These are phyloP conservation scores for Recurvirostra avosetta DNA, from an alignment of 2,113 vertebrate species.

Conservation along the genomic window DNA sequence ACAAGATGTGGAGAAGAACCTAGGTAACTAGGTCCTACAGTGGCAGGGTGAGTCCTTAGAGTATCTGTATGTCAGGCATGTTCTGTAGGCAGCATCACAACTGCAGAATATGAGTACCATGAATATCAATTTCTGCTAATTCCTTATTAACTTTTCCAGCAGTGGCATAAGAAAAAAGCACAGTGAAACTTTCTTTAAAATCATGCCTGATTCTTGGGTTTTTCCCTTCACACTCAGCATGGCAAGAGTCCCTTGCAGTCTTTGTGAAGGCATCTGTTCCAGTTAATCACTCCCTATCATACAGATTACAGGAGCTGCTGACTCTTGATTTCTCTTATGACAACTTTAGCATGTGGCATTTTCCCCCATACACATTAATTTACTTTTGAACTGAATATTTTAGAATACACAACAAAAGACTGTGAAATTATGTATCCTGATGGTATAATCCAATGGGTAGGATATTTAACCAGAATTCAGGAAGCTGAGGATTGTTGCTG, in stretches of 20 bases:
- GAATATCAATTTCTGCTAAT: neutral
- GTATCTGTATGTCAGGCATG: neutral
- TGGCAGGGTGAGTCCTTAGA: neutral
- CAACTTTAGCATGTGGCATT: neutral
- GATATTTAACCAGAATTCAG: neutral
- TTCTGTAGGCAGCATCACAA: neutral
- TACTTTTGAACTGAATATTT: neutral
- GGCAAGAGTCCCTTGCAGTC: neutral
- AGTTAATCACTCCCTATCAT: neutral
- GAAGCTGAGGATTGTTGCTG: neutral
- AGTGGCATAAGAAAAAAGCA: neutral
- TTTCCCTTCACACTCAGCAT: neutral
- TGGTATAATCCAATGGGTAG: neutral
- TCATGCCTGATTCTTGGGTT: neutral
- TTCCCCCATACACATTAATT: neutral
- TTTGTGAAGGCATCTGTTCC: neutral
- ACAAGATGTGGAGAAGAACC: neutral
- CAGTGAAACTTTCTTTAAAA: neutral
- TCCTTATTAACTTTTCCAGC: neutral
- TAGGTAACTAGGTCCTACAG: neutral
- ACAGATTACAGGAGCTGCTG: neutral
- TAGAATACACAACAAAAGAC: neutral
- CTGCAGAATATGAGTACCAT: neutral
- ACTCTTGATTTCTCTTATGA: neutral
- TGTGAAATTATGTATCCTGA: neutral